Base-by-base conservation (phyloP, 2,797 vertebrate species). In the Acrossocheilus fasciatus region DNA sequence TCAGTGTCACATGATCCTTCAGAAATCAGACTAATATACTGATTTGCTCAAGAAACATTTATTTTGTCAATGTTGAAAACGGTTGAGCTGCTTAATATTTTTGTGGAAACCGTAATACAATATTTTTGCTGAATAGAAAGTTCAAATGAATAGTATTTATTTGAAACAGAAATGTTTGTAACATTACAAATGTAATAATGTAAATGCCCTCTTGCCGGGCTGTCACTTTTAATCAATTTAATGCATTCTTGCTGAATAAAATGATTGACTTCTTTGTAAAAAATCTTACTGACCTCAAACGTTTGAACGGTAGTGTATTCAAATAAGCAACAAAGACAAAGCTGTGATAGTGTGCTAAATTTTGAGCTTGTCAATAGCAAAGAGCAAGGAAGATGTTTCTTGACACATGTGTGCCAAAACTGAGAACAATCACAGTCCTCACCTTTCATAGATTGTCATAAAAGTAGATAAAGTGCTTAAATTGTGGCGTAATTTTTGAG, bases 201-300 rank as follows among this genome's bases (percentile, higher is more conserved):
- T n/a, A 11, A 11, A 59, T 59, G 57, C 3, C 54, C 54, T 23
- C 8, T 57, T 57, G 20, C 54, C 54, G 23, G 54, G 36, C 50
- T 77, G 47, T 6, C 4, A 39, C 30, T 77, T 36, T 57, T 57
- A 1, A 30, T 76, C 2, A 54, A 36, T 52, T 54, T 76, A 23
- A 57, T 23, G 50, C 34, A 52, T 75, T 15, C 26, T 75, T 11
- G 0, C 4, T 23, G 30, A 54, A 76, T 36, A 12, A 36, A 36
- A 78, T 7, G 0, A 41, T 59, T 8, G 0, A 4, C n/a, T 59
- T n/a, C 0, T 41, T 57, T 4, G 11, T 52, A 2, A 4, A 26
- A n/a, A 26, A 73, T 15, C 4, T 18, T 34, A 75, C 1, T 18
- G 5, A 57, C 47, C 18, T 3, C 18, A 77, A 39, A 39, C 3